Conservation (phyloP, 2,888 invertebrate species). For the Punctoribates punctum region DNA sequence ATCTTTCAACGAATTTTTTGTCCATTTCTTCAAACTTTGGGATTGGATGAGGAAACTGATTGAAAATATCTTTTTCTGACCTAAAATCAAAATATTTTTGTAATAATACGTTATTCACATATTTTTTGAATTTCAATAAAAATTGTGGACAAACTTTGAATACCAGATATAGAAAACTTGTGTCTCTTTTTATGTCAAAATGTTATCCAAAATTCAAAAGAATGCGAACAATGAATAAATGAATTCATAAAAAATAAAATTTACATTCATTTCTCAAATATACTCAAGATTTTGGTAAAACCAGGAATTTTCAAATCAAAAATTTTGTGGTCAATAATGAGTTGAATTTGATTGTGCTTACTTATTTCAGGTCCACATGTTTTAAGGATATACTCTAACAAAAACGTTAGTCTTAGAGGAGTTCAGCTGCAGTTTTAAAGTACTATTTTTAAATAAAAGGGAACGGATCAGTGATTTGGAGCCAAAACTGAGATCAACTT, state of each 20-base stretch:
- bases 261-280: constrained; percentile 1
- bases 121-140: not conserved
- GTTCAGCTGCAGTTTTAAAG: constrained; percentile 11
- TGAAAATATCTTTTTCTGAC: not conserved
- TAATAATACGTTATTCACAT: not conserved
- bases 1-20: not conserved
- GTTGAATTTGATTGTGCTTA: not conserved
- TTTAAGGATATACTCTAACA: not conserved
- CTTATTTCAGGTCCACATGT: constrained; percentile 6
- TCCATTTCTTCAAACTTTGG: not conserved
- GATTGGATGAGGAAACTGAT: not conserved
- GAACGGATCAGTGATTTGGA: constrained; percentile 33
- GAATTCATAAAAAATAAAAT: constrained; percentile 18
- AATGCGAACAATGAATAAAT: constrained; percentile 36
- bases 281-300: too few relatives aligned
- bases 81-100: constrained; percentile 16
- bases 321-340: not conserved
- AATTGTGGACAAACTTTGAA: not conserved
- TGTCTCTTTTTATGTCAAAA: constrained; percentile 12
- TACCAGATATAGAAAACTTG: constrained; percentile 13
- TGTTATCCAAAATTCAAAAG: not conserved
- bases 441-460: constrained; percentile 26
- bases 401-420: constrained; percentile 20
- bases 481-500: constrained; percentile 24
- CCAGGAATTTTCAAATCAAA: not conserved